A percentile compares a stretch with the other conserved stretches of the same genome.
Evolutionary conservation across 2,888 invertebrate genomes (phyloP).

Genomic region (Lottia gigantea): DNA sequence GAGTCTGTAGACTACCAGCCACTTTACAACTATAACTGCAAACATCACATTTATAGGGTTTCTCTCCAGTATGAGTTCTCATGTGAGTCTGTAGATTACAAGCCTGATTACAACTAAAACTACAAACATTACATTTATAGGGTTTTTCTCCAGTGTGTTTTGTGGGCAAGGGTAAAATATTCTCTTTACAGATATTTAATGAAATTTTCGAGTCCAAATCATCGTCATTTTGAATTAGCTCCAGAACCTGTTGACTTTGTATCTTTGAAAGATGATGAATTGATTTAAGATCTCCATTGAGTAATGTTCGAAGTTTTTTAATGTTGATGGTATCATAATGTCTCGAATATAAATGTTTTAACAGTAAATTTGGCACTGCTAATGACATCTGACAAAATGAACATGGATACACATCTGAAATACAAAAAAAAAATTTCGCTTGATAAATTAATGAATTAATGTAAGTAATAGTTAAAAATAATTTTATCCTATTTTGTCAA

Average conservation of each 20-base stretch:
- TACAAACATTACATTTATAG: not conserved
- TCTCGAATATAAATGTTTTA: slow-evolving; percentile 18
- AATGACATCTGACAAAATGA: slow-evolving; percentile 18
- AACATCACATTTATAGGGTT: not conserved
- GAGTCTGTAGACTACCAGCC: not conserved
- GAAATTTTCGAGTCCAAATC: no score
- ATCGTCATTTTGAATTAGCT: not conserved
- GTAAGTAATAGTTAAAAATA: no score
- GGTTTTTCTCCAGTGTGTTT: not conserved
- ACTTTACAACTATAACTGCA: not conserved
- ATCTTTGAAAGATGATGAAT: no score
- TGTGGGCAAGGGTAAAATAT: no score
- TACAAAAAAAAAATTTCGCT: not conserved
- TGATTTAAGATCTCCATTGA: no score
- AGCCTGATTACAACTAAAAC: not conserved
- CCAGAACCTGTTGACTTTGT: no score
- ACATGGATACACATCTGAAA: slow-evolving; percentile 26
- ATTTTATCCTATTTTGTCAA: no score
- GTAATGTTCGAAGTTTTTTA: not conserved
- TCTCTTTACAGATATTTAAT: no score
- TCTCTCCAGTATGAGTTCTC: slow-evolving; percentile 1
- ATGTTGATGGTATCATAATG: slow-evolving; percentile 17
- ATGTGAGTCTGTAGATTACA: not conserved
- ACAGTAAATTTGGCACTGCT: slow-evolving; percentile 7
- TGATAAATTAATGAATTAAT: no score